Conservation (phyloP, 2,113 vertebrate species). For the Leptocoma aspasia region DNA sequence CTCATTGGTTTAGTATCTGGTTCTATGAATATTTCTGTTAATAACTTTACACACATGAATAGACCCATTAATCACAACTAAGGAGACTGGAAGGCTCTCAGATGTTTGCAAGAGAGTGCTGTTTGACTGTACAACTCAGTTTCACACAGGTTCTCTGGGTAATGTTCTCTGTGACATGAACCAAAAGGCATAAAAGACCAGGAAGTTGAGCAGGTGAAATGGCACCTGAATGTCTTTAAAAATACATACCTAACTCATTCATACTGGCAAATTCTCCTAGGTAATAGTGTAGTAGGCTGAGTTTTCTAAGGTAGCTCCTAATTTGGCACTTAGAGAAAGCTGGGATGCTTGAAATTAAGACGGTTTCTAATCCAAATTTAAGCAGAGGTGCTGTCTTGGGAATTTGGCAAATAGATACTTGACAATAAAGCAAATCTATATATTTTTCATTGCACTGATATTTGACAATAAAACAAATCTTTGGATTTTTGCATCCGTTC, state of each 20-base stretch:
- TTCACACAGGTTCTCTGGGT: neutral
- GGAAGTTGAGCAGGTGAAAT: neutral
- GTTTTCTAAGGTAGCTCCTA: neutral
- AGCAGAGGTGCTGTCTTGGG: neutral
- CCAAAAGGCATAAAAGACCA: neutral
- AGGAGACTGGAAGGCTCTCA: slow-evolving; percentile 12
- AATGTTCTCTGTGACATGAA: rapidly evolving
- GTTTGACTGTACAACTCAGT: neutral
- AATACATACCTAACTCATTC: neutral
- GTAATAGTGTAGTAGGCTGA: neutral
- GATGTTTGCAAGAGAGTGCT: neutral
- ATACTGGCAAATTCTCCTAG: neutral
- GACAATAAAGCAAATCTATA: neutral
- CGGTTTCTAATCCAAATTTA: neutral
- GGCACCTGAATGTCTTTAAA: neutral
- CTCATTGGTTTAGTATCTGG: neutral
- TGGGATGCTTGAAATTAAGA: neutral
- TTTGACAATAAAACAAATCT: neutral
- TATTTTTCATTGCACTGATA: neutral
- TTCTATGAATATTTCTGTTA: slow-evolving; percentile 27
- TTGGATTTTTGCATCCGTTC: neutral
- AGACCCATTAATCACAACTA: slow-evolving; percentile 33
- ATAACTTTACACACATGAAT: slow-evolving; percentile 18
- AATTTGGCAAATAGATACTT: neutral
- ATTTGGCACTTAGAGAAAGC: neutral